Percentiles rank a stretch among this genome's conserved stretches.
Evolutionary conservation across 1,140 invertebrate species (phyloP).

Genomic region (Bombus soroeensis): DNA sequence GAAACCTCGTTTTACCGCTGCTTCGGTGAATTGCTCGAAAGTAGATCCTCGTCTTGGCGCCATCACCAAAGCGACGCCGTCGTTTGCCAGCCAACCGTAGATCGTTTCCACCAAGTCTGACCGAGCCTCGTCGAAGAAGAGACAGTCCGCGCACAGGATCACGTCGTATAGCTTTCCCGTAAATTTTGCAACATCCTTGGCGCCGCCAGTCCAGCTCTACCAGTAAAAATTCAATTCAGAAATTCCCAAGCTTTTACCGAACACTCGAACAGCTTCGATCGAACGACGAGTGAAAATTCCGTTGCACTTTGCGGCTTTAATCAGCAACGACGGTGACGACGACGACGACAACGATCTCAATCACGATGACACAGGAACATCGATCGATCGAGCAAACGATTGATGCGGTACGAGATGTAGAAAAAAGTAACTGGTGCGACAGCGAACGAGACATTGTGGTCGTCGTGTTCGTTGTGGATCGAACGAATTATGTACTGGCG

Average conservation of each 20-base stretch:
- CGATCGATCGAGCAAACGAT: background rate
- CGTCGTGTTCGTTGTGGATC: background rate
- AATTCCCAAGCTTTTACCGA: background rate
- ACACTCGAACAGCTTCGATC: no score
- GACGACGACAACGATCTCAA: background rate
- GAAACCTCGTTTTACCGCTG: constrained; percentile 85
- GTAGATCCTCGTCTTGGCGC: constrained; percentile 90
- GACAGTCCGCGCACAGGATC: constrained; percentile 90
- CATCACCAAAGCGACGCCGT: constrained; percentile 89
- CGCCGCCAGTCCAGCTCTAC: constrained; percentile 70
- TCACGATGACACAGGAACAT: no score
- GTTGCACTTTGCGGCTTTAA: background rate
- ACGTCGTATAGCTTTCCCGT: constrained; percentile 85
- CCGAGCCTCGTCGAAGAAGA: constrained; percentile 92
- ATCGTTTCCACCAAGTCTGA: constrained; percentile 88
- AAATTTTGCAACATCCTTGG: constrained; percentile 62
- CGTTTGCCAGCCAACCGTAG: constrained; percentile 85
- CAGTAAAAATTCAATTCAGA: constrained; percentile 56
- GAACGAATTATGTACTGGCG: no score
- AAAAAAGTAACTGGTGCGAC: no score
- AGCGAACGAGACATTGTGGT: background rate
- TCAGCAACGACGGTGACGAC: background rate
- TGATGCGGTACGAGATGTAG: background rate
- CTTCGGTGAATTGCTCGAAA: constrained; percentile 87
- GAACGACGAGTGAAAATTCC: background rate